Conservation (phyloP, 2,888 invertebrate genomes). For the Dicranocentrus wangi region DNA sequence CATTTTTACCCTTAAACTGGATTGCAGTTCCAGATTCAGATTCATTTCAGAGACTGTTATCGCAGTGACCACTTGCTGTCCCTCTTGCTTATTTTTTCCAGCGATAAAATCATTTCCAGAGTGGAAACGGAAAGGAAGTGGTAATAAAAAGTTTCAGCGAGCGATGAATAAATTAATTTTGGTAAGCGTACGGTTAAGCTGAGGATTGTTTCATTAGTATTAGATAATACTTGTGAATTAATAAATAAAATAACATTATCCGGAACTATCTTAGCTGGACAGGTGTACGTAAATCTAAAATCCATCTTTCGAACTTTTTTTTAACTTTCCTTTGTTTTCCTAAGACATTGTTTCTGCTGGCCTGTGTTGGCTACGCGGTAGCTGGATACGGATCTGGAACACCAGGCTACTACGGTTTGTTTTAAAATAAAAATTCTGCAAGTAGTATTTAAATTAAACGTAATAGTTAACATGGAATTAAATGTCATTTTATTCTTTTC, state of each 20-base stretch:
- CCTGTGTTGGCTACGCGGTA: constrained; percentile 35
- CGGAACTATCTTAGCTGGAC: no score
- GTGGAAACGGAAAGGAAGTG: constrained; percentile 2
- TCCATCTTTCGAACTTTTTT: no score
- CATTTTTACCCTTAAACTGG: not conserved
- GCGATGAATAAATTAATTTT: constrained; percentile 24
- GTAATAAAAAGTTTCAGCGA: not conserved
- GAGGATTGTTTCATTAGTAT: no score
- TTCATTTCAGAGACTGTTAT: constrained; percentile 20
- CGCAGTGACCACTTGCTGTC: constrained; percentile 19
- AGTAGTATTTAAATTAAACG: not conserved
- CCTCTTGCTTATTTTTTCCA: no score
- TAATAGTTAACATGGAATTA: no score
- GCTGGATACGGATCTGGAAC: constrained; percentile 46
- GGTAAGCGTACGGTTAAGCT: no score
- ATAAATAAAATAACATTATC: no score
- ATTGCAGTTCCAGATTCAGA: no score
- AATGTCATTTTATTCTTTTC: not conserved
- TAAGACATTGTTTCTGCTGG: constrained; percentile 1
- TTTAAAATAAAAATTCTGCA: not conserved
- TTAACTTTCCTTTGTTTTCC: not conserved
- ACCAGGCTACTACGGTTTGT: constrained; percentile 40
- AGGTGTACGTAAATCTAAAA: no score
- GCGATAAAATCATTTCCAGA: no score
- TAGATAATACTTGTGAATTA: not conserved